Percentiles rank a stretch among this genome's conserved stretches.
These are phyloP conservation scores for Suillia variegata DNA, from an alignment of 2,888 invertebrate genomes.

Conservation along the genomic window DNA sequence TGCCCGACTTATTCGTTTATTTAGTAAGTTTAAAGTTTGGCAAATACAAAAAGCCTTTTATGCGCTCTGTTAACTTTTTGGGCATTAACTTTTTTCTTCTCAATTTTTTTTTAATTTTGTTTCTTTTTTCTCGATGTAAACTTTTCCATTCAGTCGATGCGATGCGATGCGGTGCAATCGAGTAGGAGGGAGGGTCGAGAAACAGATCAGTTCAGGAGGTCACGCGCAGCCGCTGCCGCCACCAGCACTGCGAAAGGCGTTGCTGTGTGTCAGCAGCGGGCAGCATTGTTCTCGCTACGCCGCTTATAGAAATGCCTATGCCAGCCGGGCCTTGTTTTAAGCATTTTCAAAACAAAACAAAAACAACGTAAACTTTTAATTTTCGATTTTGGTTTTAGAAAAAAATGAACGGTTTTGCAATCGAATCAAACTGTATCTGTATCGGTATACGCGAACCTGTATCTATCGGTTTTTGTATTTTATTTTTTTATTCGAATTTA, in stretches of 20 bases:
- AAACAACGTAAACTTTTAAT: not conserved
- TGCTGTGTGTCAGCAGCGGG: not conserved
- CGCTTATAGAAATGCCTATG: not conserved
- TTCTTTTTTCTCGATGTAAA: no score
- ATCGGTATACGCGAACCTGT: no score
- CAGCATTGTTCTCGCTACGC: conserved; percentile 3
- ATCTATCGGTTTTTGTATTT: no score
- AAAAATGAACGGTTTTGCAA: not conserved
- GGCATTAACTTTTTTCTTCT: not conserved
- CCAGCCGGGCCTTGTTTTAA: not conserved
- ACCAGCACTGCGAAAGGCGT: no score
- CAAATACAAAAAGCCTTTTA: no score
- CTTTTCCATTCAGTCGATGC: not conserved
- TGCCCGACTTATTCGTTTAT: no score
- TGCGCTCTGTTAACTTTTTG: no score
- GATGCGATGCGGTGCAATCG: no score
- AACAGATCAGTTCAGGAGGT: not conserved
- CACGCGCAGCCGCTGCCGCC: not conserved
- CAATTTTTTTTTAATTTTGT: not conserved
- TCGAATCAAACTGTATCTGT: not conserved
- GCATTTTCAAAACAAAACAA: not conserved
- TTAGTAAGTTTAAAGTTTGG: no score
- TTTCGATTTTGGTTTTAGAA: no score
- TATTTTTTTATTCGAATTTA: no score
- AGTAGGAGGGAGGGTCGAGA: no score